Percentiles rank a stretch among this genome's conserved stretches.
These are phyloP conservation scores for Macrosiphum euphorbiae DNA, from an alignment of 2,888 invertebrate species.

Conservation along the genomic window DNA sequence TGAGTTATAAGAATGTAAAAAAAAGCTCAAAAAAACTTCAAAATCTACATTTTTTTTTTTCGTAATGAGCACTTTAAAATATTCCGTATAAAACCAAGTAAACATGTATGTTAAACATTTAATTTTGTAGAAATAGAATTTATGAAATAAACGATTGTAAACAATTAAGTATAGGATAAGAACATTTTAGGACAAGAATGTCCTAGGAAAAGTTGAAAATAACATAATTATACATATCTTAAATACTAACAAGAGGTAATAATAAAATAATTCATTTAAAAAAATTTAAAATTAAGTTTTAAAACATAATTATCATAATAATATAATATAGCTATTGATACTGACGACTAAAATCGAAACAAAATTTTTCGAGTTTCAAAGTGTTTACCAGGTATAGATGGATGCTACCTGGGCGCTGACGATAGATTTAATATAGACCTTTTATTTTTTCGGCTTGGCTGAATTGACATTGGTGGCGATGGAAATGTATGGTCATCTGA, in stretches of 20 bases:
- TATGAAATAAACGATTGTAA: slow-evolving; percentile 41
- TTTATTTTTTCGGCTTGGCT: slow-evolving; percentile 85
- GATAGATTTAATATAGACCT: slow-evolving; percentile 50
- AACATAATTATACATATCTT: slow-evolving; percentile 61
- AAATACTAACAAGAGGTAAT: slow-evolving; percentile 57
- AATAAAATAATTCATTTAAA: slow-evolving; percentile 45
- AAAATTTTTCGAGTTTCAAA: slow-evolving; percentile 53
- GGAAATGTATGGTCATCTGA: slow-evolving; percentile 47
- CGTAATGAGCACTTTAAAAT: slow-evolving; percentile 25
- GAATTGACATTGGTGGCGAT: slow-evolving; percentile 85
- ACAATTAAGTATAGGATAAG: slow-evolving; percentile 60
- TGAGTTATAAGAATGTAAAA: no score
- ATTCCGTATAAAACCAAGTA: slow-evolving; percentile 40
- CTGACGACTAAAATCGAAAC: slow-evolving; percentile 56
- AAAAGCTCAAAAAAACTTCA: no score
- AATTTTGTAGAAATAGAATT: slow-evolving; percentile 36
- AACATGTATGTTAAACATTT: slow-evolving; percentile 37
- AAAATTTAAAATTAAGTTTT: slow-evolving; percentile 36
- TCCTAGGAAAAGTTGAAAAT: slow-evolving; percentile 57
- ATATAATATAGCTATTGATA: slow-evolving; percentile 62
- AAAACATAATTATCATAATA: slow-evolving; percentile 58
- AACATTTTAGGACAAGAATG: slow-evolving; percentile 57
- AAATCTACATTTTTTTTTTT: no score
- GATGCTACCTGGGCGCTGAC: slow-evolving; percentile 52
- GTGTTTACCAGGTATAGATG: slow-evolving; percentile 55